These are phyloP conservation scores for Drosophila serrata DNA, from an alignment of 1,140 invertebrate species.

Conservation along the genomic window DNA sequence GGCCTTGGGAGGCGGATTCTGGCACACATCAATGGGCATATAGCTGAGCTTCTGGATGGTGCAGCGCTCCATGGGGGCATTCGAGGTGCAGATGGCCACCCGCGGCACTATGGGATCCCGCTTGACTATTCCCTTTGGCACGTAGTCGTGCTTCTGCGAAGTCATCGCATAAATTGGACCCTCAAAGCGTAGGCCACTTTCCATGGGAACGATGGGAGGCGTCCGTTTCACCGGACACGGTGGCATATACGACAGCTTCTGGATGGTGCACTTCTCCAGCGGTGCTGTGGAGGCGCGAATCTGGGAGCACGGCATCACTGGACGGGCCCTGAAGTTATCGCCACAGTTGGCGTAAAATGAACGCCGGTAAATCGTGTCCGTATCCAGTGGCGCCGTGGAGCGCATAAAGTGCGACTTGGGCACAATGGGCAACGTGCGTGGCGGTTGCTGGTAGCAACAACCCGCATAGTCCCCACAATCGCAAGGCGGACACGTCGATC, in stretches of 20 bases:
- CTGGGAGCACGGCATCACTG: constrained; percentile 80
- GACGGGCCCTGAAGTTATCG: constrained; percentile 57
- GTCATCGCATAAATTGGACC: constrained; percentile 90
- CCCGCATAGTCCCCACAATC: constrained; percentile 79
- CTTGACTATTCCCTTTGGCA: constrained; percentile 87
- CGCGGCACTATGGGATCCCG: constrained; percentile 86
- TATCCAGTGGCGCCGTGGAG: constrained; percentile 86
- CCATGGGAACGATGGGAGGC: constrained; percentile 71
- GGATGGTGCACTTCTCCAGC: constrained; percentile 86
- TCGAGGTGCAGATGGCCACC: constrained; percentile 86
- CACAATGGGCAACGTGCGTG: constrained; percentile 86
- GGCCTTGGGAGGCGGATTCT: constrained; percentile 81
- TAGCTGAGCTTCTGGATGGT: constrained; percentile 87
- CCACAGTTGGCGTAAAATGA: constrained; percentile 86
- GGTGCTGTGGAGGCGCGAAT: constrained; percentile 80
- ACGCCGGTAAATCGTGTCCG: constrained; percentile 87
- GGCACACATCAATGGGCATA: constrained; percentile 85
- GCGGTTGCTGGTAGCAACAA: constrained; percentile 88
- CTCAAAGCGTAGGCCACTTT: constrained; percentile 85
- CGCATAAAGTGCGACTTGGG: constrained; percentile 86
- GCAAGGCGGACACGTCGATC: constrained; percentile 60
- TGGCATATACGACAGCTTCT: constrained; percentile 87
- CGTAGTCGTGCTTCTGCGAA: constrained; percentile 91
- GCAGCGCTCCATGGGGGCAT: constrained; percentile 86
- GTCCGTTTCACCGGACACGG: constrained; percentile 85